phyloP scores from a whole-genome alignment of 2,888 invertebrate genomes.

The Lamproptera curius region DNA sequence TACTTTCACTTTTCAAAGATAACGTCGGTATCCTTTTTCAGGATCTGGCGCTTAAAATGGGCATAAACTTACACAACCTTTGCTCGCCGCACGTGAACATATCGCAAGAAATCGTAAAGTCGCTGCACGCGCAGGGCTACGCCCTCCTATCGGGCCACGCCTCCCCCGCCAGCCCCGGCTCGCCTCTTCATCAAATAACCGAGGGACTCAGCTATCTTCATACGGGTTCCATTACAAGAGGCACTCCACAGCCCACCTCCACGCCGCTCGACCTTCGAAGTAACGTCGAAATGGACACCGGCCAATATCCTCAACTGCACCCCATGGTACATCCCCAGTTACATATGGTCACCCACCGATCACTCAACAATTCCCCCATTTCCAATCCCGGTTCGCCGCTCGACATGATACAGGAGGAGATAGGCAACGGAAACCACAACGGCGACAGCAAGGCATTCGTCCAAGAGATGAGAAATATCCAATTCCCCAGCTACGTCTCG shows the following conservation, averaged over 20 bases:
- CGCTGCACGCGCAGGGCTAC: conserved; percentile 48
- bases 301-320: conserved; percentile 53
- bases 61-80: conserved; percentile 68
- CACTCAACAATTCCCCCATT: conserved; percentile 79
- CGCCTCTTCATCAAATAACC: conserved; percentile 82
- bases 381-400: conserved; percentile 82
- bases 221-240: conserved; percentile 83
- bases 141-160: conserved; percentile 43
- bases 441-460: conserved; percentile 30
- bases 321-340: conserved; percentile 66
- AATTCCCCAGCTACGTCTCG: conserved; percentile 41
- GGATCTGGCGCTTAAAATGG: conserved; percentile 73
- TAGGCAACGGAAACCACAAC: conserved; percentile 71
- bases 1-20: neutral
- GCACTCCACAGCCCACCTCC: conserved; percentile 81
- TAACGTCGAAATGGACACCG: conserved; percentile 73
- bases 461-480: conserved; percentile 45
- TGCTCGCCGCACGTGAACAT: conserved; percentile 45
- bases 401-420: conserved; percentile 86
- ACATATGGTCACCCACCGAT: conserved; percentile 70
- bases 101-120: conserved; percentile 52
- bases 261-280: conserved; percentile 76
- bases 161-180: conserved; percentile 48
- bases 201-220: conserved; percentile 85
- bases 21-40: too few species aligned